Percentiles rank a stretch among this genome's conserved stretches.
Conservation (phyloP, 2,888 invertebrate genomes). For the Deilephila porcellus region DNA sequence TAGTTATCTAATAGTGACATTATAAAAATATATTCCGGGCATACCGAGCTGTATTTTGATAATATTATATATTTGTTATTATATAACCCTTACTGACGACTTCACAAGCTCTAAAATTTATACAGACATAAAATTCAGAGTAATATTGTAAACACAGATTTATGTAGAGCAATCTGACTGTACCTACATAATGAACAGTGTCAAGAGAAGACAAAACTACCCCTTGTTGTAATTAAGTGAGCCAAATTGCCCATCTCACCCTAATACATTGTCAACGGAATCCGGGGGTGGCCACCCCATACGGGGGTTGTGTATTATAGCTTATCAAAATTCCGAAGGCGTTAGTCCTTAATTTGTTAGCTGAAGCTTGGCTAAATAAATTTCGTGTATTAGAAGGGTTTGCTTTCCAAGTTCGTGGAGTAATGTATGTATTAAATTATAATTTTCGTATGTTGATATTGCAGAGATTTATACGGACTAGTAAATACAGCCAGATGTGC, state of each 20-base stretch:
- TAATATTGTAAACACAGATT: background rate
- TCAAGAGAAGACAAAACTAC: conserved; percentile 44
- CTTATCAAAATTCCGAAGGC: conserved; percentile 24
- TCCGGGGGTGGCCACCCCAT: conserved; percentile 30
- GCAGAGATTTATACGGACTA: background rate
- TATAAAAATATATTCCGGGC: too few species aligned
- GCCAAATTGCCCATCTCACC: conserved; percentile 55
- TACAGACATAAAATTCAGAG: too few species aligned
- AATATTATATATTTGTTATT: too few species aligned
- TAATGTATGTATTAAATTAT: conserved; percentile 13
- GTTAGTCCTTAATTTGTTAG: conserved; percentile 23
- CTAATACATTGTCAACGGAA: conserved; percentile 47
- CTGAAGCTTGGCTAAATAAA: conserved; percentile 22
- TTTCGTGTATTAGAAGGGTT: conserved; percentile 14
- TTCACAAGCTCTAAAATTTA: too few species aligned
- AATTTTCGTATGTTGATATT: background rate
- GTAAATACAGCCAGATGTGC: background rate
- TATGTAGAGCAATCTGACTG: background rate
- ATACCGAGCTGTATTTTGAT: too few species aligned
- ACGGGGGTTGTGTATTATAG: conserved; percentile 17
- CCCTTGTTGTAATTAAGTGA: conserved; percentile 57
- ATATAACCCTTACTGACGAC: too few species aligned
- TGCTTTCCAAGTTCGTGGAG: background rate
- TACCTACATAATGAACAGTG: conserved; percentile 48
- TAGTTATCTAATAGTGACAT: too few species aligned